Conservation (phyloP, 2,113 vertebrate genomes). For the Engystomops pustulosus region DNA sequence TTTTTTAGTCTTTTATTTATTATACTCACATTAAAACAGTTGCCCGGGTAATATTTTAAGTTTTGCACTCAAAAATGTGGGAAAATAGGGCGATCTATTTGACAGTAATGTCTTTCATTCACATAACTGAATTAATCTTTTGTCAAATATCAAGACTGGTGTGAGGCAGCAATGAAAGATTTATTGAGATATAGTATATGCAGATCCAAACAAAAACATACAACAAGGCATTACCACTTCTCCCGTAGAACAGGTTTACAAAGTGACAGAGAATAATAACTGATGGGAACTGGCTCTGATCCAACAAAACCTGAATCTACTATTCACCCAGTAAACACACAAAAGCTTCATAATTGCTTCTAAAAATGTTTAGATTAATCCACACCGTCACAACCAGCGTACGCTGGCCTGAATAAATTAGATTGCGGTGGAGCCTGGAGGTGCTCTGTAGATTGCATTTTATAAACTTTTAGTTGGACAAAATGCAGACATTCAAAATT, state of each 20-base stretch:
- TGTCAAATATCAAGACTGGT: not conserved
- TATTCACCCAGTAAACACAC: not conserved
- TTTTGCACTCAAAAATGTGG: not conserved
- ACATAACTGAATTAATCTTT: not conserved
- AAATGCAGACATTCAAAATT: too few species aligned
- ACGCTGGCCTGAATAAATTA: too few species aligned
- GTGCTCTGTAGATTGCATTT: too few species aligned
- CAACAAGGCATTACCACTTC: not conserved
- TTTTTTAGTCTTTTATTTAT: too few species aligned
- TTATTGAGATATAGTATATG: not conserved
- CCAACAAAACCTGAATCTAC: not conserved
- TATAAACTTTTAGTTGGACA: too few species aligned
- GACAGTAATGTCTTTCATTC: not conserved
- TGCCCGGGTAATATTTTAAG: too few species aligned
- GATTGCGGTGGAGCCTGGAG: too few species aligned
- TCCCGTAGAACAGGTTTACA: conserved; percentile 6
- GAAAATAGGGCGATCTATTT: not conserved
- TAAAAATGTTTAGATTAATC: not conserved
- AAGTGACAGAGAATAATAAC: not conserved
- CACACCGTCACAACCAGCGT: too few species aligned
- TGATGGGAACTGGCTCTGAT: not conserved
- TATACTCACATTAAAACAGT: too few species aligned
- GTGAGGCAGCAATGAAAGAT: not conserved
- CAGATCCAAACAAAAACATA: not conserved
- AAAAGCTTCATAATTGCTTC: not conserved